These are phyloP conservation scores for Danio aesculapii DNA, from an alignment of 2,797 vertebrate species.

Conservation along the genomic window DNA sequence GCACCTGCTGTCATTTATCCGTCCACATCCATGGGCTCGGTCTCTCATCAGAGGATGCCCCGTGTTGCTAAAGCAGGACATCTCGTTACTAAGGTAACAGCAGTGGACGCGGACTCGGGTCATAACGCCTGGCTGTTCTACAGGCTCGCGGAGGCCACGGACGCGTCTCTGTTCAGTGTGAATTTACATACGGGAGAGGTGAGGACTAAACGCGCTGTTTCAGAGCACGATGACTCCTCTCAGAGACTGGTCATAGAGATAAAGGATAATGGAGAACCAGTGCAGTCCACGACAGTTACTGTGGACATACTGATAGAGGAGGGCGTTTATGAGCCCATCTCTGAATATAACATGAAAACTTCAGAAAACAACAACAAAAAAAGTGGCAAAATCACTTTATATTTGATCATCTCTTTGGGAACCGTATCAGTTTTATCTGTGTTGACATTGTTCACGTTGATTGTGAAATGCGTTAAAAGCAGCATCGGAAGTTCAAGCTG, in stretches of 20 bases:
- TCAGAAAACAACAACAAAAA: conserved; percentile 54
- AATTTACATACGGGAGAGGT: conserved; percentile 72
- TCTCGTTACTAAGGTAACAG: conserved; percentile 77
- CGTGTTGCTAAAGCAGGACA: conserved; percentile 74
- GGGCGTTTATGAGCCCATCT: conserved; percentile 56
- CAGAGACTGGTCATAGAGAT: conserved; percentile 65
- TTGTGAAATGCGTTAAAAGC: conserved; percentile 69
- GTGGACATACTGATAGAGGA: conserved; percentile 63
- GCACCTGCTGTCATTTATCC: conserved; percentile 63
- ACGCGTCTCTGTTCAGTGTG: conserved; percentile 62
- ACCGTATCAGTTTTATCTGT: conserved; percentile 73
- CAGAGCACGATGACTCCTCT: conserved; percentile 70
- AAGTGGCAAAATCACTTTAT: conserved; percentile 72
- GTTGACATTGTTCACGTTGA: conserved; percentile 66
- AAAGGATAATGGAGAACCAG: conserved; percentile 64
- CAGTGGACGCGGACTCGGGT: conserved; percentile 80
- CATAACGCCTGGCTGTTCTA: conserved; percentile 77
- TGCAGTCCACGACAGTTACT: conserved; percentile 59
- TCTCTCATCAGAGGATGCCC: conserved; percentile 62
- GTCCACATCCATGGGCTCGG: conserved; percentile 53
- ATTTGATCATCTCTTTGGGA: conserved; percentile 79
- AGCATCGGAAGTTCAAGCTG: conserved; percentile 62
- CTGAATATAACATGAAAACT: conserved; percentile 69
- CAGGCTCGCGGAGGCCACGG: conserved; percentile 57
- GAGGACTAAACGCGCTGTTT: conserved; percentile 67